Base-by-base conservation (phyloP, 2,888 invertebrate species). In the Pandemis cinnamomeana region DNA sequence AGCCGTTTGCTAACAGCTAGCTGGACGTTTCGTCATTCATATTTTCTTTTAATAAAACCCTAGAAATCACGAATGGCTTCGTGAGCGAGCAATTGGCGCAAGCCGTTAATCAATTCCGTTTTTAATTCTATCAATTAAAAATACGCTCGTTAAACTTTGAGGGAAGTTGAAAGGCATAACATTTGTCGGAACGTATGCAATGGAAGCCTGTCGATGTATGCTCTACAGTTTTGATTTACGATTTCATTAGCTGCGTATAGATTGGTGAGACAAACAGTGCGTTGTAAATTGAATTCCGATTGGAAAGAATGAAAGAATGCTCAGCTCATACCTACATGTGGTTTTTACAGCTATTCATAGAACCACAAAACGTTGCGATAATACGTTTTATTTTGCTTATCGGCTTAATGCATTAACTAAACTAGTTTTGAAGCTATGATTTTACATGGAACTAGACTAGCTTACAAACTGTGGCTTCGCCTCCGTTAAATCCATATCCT, bases 121-220 rank as follows among this genome's bases (percentile, higher is more conserved):
- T 86, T 87, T 87, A 88, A 88, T 89, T 87, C 83, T 85, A 89
- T 89, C 88, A 89, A 88, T 89, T 88, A 90, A 89, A 87, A 87
- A 86, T 85, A 82, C 83, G 79, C 80, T 84, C 80, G 83, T 83
- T 82, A 82, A 81, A 82, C 80, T n/a, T 44, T 44, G 81, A 78
- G 85, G 85, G 86, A 86, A 84, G 86, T 85, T 86, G 86, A 84
- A 86, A 81, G 88, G 86, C 84, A 87, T 77, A 76, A 78, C 75
- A 77, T 78, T 75, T 76, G 76, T 71, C 62, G 70, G 74, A 46
- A 55, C 71, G 71, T 55, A 36, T 58, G 67, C 71, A 71, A 70
- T 74, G 75, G 75, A 67, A 67, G 64, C 64, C 71, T 67, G 71
- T 75, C 71, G 70, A 71, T 75, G 63, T 41, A 64, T 62, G 74